Percentiles rank a stretch among this genome's conserved stretches.
Evolutionary conservation across 2,797 vertebrate genomes (phyloP).

Genomic region (Odontamblyopus lacepedii): DNA sequence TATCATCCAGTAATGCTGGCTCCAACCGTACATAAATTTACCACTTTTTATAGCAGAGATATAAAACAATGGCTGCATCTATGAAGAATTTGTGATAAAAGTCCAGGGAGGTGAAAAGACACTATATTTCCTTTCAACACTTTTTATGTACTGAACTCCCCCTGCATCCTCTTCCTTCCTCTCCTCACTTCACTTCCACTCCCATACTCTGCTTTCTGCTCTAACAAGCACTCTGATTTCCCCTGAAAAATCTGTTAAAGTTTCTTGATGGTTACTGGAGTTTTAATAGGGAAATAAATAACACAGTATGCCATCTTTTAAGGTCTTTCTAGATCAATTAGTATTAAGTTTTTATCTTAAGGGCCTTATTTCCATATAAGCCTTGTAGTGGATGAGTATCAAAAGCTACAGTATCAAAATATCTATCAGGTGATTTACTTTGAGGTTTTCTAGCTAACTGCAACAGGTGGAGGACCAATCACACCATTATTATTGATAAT

Average conservation of each 20-base stretch:
- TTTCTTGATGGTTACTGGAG: slow-evolving; percentile 49
- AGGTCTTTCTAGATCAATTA: neutral
- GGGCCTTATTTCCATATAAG: too few relatives aligned
- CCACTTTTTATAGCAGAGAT: slow-evolving; percentile 6
- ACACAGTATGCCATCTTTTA: neutral
- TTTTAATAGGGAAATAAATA: slow-evolving; percentile 44
- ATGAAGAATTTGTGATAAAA: slow-evolving; percentile 17
- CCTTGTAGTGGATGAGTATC: too few relatives aligned
- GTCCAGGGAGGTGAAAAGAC: slow-evolving; percentile 31
- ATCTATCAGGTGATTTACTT: neutral
- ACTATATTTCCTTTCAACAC: slow-evolving; percentile 61
- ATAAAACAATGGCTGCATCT: slow-evolving; percentile 9
- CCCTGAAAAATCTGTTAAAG: slow-evolving; percentile 72
- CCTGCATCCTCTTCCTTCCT: slow-evolving; percentile 60
- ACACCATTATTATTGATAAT: too few relatives aligned
- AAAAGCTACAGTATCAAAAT: too few relatives aligned
- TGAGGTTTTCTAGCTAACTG: neutral
- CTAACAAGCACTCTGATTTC: slow-evolving; percentile 74
- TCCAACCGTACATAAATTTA: neutral
- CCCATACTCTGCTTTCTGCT: slow-evolving; percentile 61
- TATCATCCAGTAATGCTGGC: neutral
- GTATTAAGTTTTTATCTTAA: neutral
- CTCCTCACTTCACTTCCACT: slow-evolving; percentile 61
- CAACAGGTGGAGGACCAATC: too few relatives aligned
- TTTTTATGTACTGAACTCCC: slow-evolving; percentile 62